A percentile compares a stretch with the other conserved stretches of the same genome.
Evolutionary conservation across 1,140 invertebrate species (phyloP).

Genomic region (Bombus fervidus): DNA sequence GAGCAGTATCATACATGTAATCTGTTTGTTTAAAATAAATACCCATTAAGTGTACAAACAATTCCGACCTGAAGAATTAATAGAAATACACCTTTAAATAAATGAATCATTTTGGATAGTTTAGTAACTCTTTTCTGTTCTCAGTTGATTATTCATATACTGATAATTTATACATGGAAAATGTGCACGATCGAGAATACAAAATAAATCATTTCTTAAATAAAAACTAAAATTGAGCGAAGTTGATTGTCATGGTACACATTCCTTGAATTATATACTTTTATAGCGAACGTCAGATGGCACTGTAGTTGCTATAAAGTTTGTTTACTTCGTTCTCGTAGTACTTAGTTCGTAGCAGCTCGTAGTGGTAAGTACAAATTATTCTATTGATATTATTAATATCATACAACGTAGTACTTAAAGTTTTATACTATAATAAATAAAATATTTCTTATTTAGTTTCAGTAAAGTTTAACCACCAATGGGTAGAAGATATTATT

Average conservation of each 20-base stretch:
- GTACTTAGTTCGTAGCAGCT: no score
- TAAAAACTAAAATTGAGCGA: neutral
- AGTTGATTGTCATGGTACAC: constrained; percentile 7
- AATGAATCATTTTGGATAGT: neutral
- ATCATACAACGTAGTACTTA: neutral
- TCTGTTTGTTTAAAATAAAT: constrained; percentile 78
- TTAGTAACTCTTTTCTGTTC: neutral
- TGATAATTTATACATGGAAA: neutral
- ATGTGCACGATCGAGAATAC: no score
- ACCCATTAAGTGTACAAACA: constrained; percentile 60
- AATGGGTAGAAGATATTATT: constrained; percentile 86
- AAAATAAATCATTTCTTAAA: neutral
- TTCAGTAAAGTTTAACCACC: neutral
- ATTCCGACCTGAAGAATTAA: constrained; percentile 22
- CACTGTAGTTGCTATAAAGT: neutral
- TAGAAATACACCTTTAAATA: constrained; percentile 7
- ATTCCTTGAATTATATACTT: neutral
- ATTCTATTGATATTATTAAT: neutral
- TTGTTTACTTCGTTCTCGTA: neutral
- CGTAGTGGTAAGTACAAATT: no score
- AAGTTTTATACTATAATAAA: neutral
- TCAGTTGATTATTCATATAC: neutral
- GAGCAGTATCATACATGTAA: constrained; percentile 72
- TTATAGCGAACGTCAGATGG: neutral
- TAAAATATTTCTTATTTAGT: neutral